Evolutionary conservation across 2,888 invertebrate genomes (phyloP).

Genomic region (Aquatica leii): DNA sequence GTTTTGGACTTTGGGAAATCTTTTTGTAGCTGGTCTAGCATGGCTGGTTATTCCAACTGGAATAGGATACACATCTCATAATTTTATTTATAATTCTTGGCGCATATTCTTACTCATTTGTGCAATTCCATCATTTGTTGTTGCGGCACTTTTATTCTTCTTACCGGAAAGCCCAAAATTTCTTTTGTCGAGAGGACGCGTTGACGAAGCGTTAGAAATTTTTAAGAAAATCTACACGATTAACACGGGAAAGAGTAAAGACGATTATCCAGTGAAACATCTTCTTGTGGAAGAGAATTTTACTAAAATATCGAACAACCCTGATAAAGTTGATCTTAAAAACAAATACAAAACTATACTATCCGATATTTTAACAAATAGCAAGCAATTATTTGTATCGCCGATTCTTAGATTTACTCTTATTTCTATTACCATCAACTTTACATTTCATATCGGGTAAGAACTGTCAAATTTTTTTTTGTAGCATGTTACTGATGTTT

Average conservation of each 20-base stretch:
- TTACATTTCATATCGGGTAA: slow-evolving; percentile 92
- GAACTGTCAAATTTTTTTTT: slow-evolving; percentile 36
- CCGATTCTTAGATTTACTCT: slow-evolving; percentile 84
- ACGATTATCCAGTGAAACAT: slow-evolving; percentile 80
- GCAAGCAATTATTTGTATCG: slow-evolving; percentile 80
- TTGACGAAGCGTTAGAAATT: slow-evolving; percentile 82
- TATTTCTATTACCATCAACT: slow-evolving; percentile 88
- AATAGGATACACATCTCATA: slow-evolving; percentile 72
- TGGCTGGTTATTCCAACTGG: slow-evolving; percentile 80
- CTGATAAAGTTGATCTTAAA: slow-evolving; percentile 64
- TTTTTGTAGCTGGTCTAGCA: slow-evolving; percentile 87
- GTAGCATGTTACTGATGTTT: slow-evolving; percentile 8
- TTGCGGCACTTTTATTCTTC: slow-evolving; percentile 81
- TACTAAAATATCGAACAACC: slow-evolving; percentile 50
- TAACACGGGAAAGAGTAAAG: slow-evolving; percentile 79
- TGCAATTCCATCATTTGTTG: slow-evolving; percentile 87
- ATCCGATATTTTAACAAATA: slow-evolving; percentile 80
- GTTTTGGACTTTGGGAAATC: slow-evolving; percentile 93
- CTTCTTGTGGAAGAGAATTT: slow-evolving; percentile 67
- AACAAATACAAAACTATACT: slow-evolving; percentile 78
- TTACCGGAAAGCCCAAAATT: slow-evolving; percentile 93
- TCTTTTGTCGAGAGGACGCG: slow-evolving; percentile 79
- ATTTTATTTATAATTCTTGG: slow-evolving; percentile 90
- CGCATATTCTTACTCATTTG: slow-evolving; percentile 89
- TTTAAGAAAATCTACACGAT: slow-evolving; percentile 82